A percentile compares a stretch with the other conserved stretches of the same genome.
phyloP scores from a whole-genome alignment of 1,140 invertebrate genomes.

The Parapsyche elsis region DNA sequence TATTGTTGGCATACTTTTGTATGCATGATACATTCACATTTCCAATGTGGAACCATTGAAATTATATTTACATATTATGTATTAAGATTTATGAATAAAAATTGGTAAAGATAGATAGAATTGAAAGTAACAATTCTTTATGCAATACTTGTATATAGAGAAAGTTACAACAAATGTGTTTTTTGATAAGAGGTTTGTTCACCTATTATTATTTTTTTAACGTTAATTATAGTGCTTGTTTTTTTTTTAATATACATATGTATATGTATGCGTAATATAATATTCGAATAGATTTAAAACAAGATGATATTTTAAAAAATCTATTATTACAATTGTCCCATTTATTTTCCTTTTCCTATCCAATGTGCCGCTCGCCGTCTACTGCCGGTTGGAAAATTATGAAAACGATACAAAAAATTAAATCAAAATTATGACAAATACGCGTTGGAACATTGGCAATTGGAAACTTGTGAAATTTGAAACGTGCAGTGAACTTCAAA shows the following conservation, averaged over 20 bases:
- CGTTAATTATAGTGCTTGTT: neutral
- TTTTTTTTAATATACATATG: neutral
- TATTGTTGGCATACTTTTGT: too few relatives aligned
- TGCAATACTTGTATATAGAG: too few relatives aligned
- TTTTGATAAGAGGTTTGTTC: neutral
- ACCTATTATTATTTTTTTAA: constrained; percentile 1
- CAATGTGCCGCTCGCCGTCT: constrained; percentile 38
- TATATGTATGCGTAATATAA: neutral
- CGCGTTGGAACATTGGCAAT: neutral
- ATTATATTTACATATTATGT: too few relatives aligned
- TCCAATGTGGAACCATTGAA: too few relatives aligned
- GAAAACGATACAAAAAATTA: neutral
- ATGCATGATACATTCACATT: too few relatives aligned
- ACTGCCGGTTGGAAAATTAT: neutral
- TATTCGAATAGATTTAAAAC: neutral
- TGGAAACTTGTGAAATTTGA: constrained; percentile 6
- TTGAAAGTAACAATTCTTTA: too few relatives aligned
- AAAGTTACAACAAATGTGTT: too few relatives aligned
- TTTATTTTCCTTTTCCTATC: constrained; percentile 31
- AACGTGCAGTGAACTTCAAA: constrained; percentile 45
- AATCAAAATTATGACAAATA: constrained; percentile 9
- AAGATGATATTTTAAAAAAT: neutral
- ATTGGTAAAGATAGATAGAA: too few relatives aligned
- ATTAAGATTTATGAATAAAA: too few relatives aligned
- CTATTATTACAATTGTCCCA: constrained; percentile 31